Conservation (phyloP, 1,140 invertebrate species). For the Drosophila lacteicornis region DNA sequence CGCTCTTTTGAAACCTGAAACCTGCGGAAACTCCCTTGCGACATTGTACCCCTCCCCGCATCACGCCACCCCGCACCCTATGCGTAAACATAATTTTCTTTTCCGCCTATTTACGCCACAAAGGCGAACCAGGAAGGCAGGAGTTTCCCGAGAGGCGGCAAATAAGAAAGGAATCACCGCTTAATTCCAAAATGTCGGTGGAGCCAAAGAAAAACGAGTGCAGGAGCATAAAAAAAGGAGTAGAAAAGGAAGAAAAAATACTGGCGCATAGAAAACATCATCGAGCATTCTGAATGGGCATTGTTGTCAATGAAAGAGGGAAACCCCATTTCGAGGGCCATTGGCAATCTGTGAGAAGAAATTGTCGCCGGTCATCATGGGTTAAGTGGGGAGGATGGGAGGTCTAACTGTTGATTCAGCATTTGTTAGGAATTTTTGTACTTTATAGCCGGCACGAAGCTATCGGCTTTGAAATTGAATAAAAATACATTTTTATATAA, state of each 20-base stretch:
- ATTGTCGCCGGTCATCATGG: slow-evolving; percentile 57
- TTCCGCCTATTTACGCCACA: slow-evolving; percentile 79
- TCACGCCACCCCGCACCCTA: slow-evolving; percentile 20
- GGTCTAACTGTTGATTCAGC: slow-evolving; percentile 56
- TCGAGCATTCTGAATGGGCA: slow-evolving; percentile 41
- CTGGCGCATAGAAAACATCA: slow-evolving; percentile 30
- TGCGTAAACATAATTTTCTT: slow-evolving; percentile 83
- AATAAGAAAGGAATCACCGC: slow-evolving; percentile 59
- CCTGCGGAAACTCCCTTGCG: slow-evolving; percentile 34
- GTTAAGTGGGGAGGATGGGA: slow-evolving; percentile 29
- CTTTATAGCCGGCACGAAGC: not conserved
- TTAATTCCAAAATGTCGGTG: slow-evolving; percentile 67
- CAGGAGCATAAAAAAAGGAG: slow-evolving; percentile 21
- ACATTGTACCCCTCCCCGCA: slow-evolving; percentile 4
- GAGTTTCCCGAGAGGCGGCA: slow-evolving; percentile 24
- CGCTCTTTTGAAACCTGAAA: slow-evolving; percentile 28
- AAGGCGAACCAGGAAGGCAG: slow-evolving; percentile 51
- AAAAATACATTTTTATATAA: not conserved
- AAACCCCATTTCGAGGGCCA: slow-evolving; percentile 60
- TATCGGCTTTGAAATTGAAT: not conserved
- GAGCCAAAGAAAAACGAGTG: slow-evolving; percentile 44
- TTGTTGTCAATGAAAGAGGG: slow-evolving; percentile 40
- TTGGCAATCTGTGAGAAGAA: slow-evolving; percentile 48
- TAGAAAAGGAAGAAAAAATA: slow-evolving; percentile 2
- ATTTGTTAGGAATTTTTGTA: slow-evolving; percentile 5